A percentile compares a stretch with the other conserved stretches of the same genome.
These are phyloP conservation scores for Pantelozetes paolii DNA, from an alignment of 2,888 invertebrate genomes.

Conservation along the genomic window DNA sequence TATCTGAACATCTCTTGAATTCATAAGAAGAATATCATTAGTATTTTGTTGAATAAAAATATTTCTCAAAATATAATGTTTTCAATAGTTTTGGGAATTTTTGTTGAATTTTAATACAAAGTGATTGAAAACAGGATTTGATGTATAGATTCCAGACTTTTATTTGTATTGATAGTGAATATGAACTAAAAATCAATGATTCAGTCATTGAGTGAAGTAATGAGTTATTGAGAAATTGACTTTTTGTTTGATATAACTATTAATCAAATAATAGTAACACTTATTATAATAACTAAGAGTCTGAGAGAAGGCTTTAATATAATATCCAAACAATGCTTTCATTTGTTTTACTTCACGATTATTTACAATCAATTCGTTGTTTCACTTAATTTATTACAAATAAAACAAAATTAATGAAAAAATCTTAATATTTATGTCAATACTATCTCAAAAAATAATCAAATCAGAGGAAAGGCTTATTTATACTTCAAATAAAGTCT, in stretches of 20 bases:
- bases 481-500: too few species aligned
- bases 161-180: neutral
- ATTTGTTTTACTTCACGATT: constrained; percentile 8
- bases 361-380: neutral
- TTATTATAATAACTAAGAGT: neutral
- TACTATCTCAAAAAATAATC: neutral
- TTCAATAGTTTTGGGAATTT: too few species aligned
- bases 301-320: neutral
- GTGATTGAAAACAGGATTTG: too few species aligned
- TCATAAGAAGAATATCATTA: too few species aligned
- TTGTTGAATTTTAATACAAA: too few species aligned
- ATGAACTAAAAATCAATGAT: neutral
- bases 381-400: neutral
- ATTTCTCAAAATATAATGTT: too few species aligned
- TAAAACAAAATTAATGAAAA: neutral
- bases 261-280: neutral
- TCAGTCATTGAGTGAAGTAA: neutral
- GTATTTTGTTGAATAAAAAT: too few species aligned
- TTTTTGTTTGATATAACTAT: neutral
- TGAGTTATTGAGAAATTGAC: constrained; percentile 7
- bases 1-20: too few species aligned
- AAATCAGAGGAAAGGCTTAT: too few species aligned
- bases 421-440: neutral
- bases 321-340: neutral
- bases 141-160: too few species aligned